Conservation (phyloP, 35 echinoderm and acorn worm species). For the Stichopus chloronotus region DNA sequence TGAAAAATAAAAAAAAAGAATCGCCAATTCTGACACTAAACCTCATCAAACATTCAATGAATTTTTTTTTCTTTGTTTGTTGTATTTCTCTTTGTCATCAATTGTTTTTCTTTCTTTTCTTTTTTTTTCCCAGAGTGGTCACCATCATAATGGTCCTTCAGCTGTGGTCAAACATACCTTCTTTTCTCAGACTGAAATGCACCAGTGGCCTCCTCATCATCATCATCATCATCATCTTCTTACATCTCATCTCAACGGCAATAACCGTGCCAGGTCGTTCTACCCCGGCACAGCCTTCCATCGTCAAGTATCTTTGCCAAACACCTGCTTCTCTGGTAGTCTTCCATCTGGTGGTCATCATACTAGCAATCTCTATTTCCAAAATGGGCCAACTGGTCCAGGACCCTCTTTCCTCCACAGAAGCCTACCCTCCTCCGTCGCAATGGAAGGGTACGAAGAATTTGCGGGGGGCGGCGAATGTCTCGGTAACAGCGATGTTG, state of each 20-base stretch:
- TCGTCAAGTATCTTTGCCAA: constrained; percentile 55
- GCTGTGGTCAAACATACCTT: constrained; percentile 38
- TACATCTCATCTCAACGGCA: constrained; percentile 46
- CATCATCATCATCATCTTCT: constrained; percentile 8
- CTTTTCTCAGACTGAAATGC: constrained; percentile 52
- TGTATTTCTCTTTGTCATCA: not conserved
- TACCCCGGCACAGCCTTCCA: constrained; percentile 18
- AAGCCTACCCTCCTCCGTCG: constrained; percentile 34
- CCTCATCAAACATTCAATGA: too few species aligned
- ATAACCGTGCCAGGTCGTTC: not conserved
- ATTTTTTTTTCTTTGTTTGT: not conserved
- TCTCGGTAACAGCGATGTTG: constrained; percentile 18
- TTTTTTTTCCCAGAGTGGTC: not conserved
- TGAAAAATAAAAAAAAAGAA: too few species aligned
- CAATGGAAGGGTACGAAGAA: not conserved
- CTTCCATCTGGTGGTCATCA: constrained; percentile 32
- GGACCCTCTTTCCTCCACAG: constrained; percentile 1
- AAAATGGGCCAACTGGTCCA: not conserved
- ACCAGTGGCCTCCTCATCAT: not conserved
- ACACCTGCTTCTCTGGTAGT: constrained; percentile 33
- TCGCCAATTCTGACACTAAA: too few species aligned
- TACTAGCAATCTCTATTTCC: not conserved
- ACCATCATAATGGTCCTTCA: constrained; percentile 2
- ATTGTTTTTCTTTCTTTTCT: not conserved
- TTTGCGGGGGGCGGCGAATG: constrained; percentile 45